Percentiles rank a stretch among this genome's conserved stretches.
Evolutionary conservation across 2,888 invertebrate species (phyloP).

Genomic region (Acutogordius australiensis): DNA sequence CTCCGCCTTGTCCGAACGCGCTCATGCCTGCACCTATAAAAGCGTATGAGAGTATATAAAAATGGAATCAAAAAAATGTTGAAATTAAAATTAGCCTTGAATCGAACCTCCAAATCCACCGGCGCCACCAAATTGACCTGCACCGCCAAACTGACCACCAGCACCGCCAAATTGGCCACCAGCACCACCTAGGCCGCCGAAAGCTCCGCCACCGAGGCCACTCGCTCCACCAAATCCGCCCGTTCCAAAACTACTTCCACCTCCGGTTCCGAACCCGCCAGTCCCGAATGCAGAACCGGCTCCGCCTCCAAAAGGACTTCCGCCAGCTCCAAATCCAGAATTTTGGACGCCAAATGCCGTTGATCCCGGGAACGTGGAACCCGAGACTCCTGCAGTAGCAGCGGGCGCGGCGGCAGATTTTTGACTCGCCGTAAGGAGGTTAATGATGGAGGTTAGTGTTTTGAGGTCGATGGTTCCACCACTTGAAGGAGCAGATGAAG

Average conservation of each 20-base stretch:
- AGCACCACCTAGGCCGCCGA: not conserved
- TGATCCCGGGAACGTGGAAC: no score
- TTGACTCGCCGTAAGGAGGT: no score
- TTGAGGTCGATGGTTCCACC: no score
- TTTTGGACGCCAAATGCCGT: no score
- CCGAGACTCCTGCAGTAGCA: no score
- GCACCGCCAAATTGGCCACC: not conserved
- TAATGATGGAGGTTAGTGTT: no score
- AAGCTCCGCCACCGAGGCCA: not conserved
- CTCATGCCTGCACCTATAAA: not conserved
- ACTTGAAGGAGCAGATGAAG: no score
- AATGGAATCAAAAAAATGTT: not conserved
- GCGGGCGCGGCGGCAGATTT: no score
- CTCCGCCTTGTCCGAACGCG: not conserved
- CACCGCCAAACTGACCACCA: not conserved
- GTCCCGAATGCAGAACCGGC: not conserved
- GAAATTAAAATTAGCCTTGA: not conserved
- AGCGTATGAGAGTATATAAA: not conserved
- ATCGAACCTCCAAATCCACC: not conserved
- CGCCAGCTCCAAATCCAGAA: not conserved
- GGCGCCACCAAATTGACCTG: not conserved
- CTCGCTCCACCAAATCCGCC: not conserved
- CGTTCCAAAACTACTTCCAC: not conserved
- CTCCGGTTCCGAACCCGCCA: not conserved
- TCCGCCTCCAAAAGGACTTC: not conserved